phyloP scores from a whole-genome alignment of 2,113 vertebrate species.

The Hemibagrus wyckioides region DNA sequence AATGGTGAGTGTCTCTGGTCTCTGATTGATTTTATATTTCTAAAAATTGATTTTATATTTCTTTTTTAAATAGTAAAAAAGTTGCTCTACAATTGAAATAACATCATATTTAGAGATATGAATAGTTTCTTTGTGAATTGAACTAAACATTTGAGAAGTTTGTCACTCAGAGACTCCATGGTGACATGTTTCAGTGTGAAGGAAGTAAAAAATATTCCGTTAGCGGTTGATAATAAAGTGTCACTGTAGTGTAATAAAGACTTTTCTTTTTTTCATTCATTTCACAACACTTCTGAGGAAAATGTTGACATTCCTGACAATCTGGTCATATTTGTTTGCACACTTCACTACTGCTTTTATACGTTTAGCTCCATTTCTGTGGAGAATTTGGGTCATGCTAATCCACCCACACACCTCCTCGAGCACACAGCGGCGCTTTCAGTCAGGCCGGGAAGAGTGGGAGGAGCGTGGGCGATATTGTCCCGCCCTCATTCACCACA shows the following conservation, averaged over 20 bases:
- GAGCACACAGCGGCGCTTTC: background rate
- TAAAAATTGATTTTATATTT: no score
- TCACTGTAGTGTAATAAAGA: background rate
- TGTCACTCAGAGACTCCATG: background rate
- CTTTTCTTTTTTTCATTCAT: background rate
- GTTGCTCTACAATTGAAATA: no score
- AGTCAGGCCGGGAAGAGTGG: background rate
- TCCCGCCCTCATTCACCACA: background rate
- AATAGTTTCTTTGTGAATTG: background rate
- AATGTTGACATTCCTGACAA: background rate
- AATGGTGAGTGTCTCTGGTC: background rate
- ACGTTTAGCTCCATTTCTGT: background rate
- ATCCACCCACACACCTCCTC: background rate
- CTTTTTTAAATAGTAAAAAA: no score
- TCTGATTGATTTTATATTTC: background rate
- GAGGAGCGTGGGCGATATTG: background rate
- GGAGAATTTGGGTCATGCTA: background rate
- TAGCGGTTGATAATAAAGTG: background rate
- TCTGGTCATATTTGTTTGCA: background rate
- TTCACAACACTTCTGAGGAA: background rate
- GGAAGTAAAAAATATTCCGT: background rate
- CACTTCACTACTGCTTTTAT: background rate
- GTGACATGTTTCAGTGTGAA: background rate
- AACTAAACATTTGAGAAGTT: background rate
- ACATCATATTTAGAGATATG: background rate